phyloP scores from a whole-genome alignment of 2,113 vertebrate genomes.

The Nothocercus julius region DNA sequence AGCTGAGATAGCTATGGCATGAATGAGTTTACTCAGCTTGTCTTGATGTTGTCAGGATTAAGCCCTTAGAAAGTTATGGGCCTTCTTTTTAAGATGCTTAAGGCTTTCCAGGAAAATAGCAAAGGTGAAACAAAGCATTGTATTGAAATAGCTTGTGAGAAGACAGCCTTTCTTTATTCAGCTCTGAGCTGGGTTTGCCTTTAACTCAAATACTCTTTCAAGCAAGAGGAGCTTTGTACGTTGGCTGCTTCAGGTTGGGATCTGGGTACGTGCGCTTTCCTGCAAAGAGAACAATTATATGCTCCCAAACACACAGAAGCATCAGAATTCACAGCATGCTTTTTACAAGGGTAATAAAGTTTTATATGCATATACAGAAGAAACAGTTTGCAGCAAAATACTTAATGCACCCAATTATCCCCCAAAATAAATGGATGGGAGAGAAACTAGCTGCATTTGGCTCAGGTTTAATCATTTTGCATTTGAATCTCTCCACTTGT shows the following conservation, averaged over 20 bases:
- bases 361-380: conserved; percentile 79
- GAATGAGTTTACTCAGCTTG: not conserved
- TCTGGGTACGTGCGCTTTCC: conserved; percentile 61
- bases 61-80: not conserved
- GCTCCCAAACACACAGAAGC: conserved; percentile 81
- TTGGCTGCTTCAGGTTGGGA: conserved; percentile 27
- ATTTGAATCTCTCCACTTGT: conserved; percentile 70
- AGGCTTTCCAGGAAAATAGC: not conserved
- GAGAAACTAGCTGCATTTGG: conserved; percentile 73
- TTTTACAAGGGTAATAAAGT: conserved; percentile 87
- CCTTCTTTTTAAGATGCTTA: not conserved
- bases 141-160: not conserved
- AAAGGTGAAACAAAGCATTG: not conserved
- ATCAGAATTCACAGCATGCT: conserved; percentile 80
- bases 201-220: not conserved
- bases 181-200: not conserved
- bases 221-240: conserved; percentile 19
- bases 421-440: conserved; percentile 71
- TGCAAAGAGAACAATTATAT: conserved; percentile 67
- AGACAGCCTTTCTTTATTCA: not conserved
- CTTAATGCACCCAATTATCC: conserved; percentile 75
- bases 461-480: conserved; percentile 73
- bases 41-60: not conserved
- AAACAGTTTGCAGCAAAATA: conserved; percentile 71
- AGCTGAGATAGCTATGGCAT: not conserved